Percentiles rank a stretch among this genome's conserved stretches.
Conservation (phyloP, 2,797 vertebrate genomes). For the Leptodactylus fallax region DNA sequence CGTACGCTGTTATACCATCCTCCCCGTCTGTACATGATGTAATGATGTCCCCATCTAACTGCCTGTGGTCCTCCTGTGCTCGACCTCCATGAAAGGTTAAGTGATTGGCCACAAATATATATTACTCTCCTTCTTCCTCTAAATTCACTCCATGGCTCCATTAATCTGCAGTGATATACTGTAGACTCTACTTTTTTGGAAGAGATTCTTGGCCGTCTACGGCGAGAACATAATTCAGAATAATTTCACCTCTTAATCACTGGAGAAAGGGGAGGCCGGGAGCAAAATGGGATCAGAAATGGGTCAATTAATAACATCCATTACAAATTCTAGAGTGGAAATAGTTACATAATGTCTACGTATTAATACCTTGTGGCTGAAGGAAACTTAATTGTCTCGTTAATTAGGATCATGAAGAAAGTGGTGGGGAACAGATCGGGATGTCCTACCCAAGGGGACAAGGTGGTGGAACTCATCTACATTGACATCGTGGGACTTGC, state of each 20-base stretch:
- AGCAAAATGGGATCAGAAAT: neutral
- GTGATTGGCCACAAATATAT: conserved; percentile 35
- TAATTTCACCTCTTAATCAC: conserved; percentile 6
- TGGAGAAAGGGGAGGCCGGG: neutral
- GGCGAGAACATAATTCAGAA: neutral
- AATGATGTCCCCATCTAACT: conserved; percentile 12
- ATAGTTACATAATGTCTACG: neutral
- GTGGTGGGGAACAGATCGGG: conserved; percentile 98
- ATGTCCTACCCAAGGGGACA: conserved; percentile 95
- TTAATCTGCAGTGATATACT: conserved; percentile 28
- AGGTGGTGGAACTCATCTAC: conserved; percentile 97
- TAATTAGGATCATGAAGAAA: conserved; percentile 93
- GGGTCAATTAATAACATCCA: neutral
- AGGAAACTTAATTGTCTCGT: neutral
- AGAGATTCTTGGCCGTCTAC: neutral
- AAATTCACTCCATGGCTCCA: neutral
- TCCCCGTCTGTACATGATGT: conserved; percentile 11
- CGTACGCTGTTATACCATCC: neutral
- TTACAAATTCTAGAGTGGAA: neutral
- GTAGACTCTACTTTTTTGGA: neutral
- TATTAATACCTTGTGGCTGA: neutral
- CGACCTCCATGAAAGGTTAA: conserved; percentile 29
- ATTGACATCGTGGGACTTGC: conserved; percentile 97
- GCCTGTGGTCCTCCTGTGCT: neutral
- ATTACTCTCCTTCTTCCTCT: conserved; percentile 8